phyloP scores from a whole-genome alignment of 2,113 vertebrate genomes.

The Picathartes gymnocephalus region DNA sequence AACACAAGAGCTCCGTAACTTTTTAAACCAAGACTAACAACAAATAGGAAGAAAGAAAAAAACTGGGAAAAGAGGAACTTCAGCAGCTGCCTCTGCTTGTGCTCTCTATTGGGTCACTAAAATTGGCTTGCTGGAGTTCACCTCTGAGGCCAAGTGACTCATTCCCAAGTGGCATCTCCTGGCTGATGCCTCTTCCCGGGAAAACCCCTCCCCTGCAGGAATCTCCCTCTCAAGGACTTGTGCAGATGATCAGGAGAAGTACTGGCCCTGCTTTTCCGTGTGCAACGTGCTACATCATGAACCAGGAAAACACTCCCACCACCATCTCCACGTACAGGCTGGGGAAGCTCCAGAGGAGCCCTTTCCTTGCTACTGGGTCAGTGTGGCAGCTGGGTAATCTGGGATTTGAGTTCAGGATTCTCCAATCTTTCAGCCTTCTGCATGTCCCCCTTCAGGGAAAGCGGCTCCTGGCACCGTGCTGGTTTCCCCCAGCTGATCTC shows the following conservation, averaged over 20 bases:
- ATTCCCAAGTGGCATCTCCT: not conserved
- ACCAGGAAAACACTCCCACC: not conserved
- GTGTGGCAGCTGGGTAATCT: not conserved
- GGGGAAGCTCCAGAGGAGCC: not conserved
- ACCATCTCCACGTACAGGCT: not conserved
- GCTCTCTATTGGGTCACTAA: not conserved
- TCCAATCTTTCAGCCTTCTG: not conserved
- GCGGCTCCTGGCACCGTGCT: fast-evolving
- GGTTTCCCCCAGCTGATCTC: not conserved
- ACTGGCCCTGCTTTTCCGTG: not conserved
- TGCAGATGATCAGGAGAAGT: not conserved
- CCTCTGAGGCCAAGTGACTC: not conserved
- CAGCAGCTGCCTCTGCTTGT: not conserved
- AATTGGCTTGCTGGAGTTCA: not conserved
- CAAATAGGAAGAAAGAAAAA: not conserved
- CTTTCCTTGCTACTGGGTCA: not conserved
- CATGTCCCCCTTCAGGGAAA: not conserved
- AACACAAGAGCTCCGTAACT: not conserved
- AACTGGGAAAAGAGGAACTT: fast-evolving
- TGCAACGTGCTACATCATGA: fast-evolving
- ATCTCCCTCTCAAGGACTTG: not conserved
- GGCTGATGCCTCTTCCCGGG: fast-evolving
- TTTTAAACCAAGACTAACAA: not conserved
- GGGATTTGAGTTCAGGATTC: not conserved
- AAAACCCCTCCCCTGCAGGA: not conserved